phyloP scores from a whole-genome alignment of 2,888 invertebrate species.

The Bombyx huttoni region DNA sequence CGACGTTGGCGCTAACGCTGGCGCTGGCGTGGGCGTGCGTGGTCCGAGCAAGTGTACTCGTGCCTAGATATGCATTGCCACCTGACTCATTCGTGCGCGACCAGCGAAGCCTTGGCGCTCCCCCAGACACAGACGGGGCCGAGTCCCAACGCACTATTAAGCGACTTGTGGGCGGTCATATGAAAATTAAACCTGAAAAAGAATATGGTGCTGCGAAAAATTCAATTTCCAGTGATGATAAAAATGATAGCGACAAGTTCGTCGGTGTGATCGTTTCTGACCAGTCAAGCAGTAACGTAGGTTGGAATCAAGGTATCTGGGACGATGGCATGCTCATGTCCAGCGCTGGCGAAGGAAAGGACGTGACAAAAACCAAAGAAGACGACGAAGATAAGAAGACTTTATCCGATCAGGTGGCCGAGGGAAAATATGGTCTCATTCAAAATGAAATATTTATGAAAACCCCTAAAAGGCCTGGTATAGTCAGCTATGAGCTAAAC shows the following conservation, averaged over 20 bases:
- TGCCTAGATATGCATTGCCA: constrained; percentile 68
- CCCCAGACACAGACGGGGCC: constrained; percentile 37
- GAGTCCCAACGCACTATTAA: constrained; percentile 73
- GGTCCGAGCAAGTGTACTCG: constrained; percentile 57
- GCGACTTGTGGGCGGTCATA: constrained; percentile 79
- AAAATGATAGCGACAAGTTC: constrained; percentile 55
- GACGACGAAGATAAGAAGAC: constrained; percentile 86
- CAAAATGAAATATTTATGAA: constrained; percentile 86
- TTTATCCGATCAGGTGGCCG: constrained; percentile 89
- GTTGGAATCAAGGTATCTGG: constrained; percentile 72
- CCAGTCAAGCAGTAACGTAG: constrained; percentile 63
- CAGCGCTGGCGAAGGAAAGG: constrained; percentile 79
- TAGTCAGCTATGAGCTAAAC: constrained; percentile 85
- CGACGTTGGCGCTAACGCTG: constrained; percentile 59
- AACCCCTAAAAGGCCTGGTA: constrained; percentile 81
- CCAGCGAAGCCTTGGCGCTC: constrained; percentile 53
- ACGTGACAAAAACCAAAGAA: constrained; percentile 49
- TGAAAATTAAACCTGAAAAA: constrained; percentile 63
- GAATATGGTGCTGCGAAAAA: constrained; percentile 55
- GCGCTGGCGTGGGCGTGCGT: constrained; percentile 60
- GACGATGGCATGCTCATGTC: constrained; percentile 78
- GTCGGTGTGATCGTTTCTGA: constrained; percentile 49
- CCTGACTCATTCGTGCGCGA: constrained; percentile 69
- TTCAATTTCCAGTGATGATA: constrained; percentile 42
- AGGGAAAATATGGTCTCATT: constrained; percentile 91